Evolutionary conservation across 2,113 vertebrate genomes (phyloP), one percentile per base, ranked within the genome.

Genomic region (Solea senegalensis): DNA sequence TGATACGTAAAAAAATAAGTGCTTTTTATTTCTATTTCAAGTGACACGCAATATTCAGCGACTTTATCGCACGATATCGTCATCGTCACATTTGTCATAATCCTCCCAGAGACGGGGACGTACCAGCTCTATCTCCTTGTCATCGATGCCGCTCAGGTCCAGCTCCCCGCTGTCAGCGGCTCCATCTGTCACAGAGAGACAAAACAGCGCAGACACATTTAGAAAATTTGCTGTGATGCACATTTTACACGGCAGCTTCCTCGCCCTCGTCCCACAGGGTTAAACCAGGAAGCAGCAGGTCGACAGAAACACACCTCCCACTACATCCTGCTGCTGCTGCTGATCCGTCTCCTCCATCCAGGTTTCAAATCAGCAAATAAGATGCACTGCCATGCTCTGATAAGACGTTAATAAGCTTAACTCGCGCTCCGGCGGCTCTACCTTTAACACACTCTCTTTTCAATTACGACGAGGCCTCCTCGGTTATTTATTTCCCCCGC

Each of bases 131-230:
- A 99, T 98, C 92, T 99, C 98, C 0, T 82, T 87, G 89, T 99
- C 98, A 0, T 99, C 97, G 0, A 99, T 99, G 59, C 97, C 97
- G 1, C 93, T 98, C 86, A 99, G 94, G 90, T 99, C 97, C 80
- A 99, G 89, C 69, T 99, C 97, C 0, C 96, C 97, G 0, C 95
- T 93, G 62, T 94, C 96, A 0, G 86, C 81, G 2, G 81, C 84
- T 9, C 88, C 95, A 81, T 91, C 97, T 97, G 84, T 66, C 86
- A 77, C 65, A 71, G 78, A 89, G 60, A 4, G 14, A 61, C 3
- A 78, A 61, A 44, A 28, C 75, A 87, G 7, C 76, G 65, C 50
- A 9, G 58, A 79, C 69, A 66, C 57, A 69, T 50, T 81, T 15
- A 81, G 52, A 54, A 15, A 64, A 59, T 58, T 51, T 43, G 53